Evolutionary conservation across 2,797 vertebrate genomes (phyloP).

Genomic region (Parambassis ranga): DNA sequence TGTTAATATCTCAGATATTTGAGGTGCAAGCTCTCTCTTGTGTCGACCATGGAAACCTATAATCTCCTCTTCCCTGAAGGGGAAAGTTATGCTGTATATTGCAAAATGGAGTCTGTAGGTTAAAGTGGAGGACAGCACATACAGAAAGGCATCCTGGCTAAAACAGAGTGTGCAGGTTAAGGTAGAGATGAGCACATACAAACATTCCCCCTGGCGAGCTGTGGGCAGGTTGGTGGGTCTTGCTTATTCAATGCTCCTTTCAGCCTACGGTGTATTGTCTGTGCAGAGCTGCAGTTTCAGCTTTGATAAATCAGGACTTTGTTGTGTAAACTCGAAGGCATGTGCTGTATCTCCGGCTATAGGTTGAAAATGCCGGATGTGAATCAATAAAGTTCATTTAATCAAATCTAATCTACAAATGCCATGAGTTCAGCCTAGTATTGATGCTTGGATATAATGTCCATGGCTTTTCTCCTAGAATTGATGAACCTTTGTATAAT

Average conservation of each 20-base stretch:
- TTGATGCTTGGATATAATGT: conserved; percentile 20
- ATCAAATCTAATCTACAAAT: conserved; percentile 55
- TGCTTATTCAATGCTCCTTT: background rate
- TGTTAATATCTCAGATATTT: conserved; percentile 39
- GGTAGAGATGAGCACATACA: conserved; percentile 30
- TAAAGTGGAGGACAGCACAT: conserved; percentile 47
- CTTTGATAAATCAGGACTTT: conserved; percentile 8
- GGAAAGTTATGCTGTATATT: conserved; percentile 31
- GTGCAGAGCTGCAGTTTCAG: background rate
- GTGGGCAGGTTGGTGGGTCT: background rate
- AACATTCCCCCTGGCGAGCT: conserved; percentile 22
- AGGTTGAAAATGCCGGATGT: conserved; percentile 41
- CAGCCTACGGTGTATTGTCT: background rate
- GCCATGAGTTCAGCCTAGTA: conserved; percentile 28
- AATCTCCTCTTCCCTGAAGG: conserved; percentile 45
- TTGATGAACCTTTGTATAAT: conserved; percentile 25
- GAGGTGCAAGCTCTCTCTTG: conserved; percentile 23
- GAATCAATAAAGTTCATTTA: conserved; percentile 48
- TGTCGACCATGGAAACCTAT: conserved; percentile 21
- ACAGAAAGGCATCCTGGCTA: conserved; percentile 35
- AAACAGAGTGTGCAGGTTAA: conserved; percentile 45
- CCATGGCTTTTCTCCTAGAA: conserved; percentile 5
- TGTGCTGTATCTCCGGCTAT: conserved; percentile 16
- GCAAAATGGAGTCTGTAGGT: conserved; percentile 55
- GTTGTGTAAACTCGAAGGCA: conserved; percentile 5